These are phyloP conservation scores for Andrena haemorrhoa DNA, from an alignment of 2,888 invertebrate species.

Conservation along the genomic window DNA sequence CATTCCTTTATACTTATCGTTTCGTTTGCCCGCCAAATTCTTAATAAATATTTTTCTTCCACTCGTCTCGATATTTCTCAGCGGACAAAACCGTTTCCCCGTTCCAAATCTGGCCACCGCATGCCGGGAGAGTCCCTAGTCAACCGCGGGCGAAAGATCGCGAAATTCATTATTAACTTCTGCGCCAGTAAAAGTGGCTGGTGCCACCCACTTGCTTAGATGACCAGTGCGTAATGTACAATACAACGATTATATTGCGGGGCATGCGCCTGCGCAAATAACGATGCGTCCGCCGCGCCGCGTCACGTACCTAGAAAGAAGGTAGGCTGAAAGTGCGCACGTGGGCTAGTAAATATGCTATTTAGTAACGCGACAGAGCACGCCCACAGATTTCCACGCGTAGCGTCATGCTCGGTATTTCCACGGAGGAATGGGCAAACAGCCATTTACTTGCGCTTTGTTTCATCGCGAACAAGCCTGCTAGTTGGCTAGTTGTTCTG, in stretches of 20 bases:
- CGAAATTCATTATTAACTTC: slow-evolving; percentile 5
- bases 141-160: background rate
- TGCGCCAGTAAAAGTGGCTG: slow-evolving; percentile 41
- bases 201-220: slow-evolving; percentile 32
- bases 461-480: background rate
- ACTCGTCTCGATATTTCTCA: background rate
- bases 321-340: slow-evolving; percentile 56
- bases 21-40: too few relatives aligned
- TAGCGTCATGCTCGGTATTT: slow-evolving; percentile 38
- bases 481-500: background rate
- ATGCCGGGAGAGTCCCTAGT: background rate
- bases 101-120: background rate
- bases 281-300: slow-evolving; percentile 39
- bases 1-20: too few relatives aligned
- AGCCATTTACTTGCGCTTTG: background rate
- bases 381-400: slow-evolving; percentile 64
- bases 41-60: too few relatives aligned
- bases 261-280: background rate
- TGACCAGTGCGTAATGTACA: slow-evolving; percentile 56
- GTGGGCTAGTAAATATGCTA: slow-evolving; percentile 64
- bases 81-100: background rate
- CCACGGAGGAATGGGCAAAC: slow-evolving; percentile 3
- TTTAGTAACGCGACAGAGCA: slow-evolving; percentile 47
- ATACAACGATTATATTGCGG: slow-evolving; percentile 56
- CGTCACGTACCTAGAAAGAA: slow-evolving; percentile 14